Conservation (phyloP, 2,888 invertebrate species). For the Congeria kusceri region DNA sequence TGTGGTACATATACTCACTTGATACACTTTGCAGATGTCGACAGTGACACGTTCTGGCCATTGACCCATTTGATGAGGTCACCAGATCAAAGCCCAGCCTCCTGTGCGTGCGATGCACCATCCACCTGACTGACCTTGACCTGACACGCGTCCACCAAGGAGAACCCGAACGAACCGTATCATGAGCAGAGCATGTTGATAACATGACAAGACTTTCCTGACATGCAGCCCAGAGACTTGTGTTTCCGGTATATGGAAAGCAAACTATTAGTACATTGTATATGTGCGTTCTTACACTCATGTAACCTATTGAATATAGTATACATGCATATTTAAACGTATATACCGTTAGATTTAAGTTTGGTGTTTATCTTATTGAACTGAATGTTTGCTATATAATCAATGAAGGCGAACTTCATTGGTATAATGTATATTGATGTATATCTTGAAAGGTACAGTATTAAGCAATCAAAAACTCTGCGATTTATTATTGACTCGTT, state of each 20-base stretch:
- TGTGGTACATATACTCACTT: conserved; percentile 70
- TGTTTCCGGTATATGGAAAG: conserved; percentile 90
- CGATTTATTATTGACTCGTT: no score
- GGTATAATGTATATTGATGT: no score
- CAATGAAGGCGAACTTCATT: no score
- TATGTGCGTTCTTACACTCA: no score
- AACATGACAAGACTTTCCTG: conserved; percentile 82
- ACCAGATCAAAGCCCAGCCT: conserved; percentile 77
- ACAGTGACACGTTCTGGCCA: conserved; percentile 82
- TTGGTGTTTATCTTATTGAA: no score
- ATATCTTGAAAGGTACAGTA: not conserved
- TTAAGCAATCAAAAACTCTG: no score
- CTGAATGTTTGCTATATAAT: no score
- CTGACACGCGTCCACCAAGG: conserved; percentile 81
- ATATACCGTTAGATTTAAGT: no score
- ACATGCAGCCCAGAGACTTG: conserved; percentile 97
- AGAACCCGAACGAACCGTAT: conserved; percentile 81
- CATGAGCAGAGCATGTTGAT: conserved; percentile 68
- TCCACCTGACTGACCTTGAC: conserved; percentile 81
- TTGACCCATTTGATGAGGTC: conserved; percentile 81
- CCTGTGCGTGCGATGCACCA: conserved; percentile 77
- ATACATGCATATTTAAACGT: no score
- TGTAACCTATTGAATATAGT: no score
- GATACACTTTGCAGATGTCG: conserved; percentile 80
- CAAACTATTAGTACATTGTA: no score